Percentiles rank a stretch among this genome's conserved stretches.
These are phyloP conservation scores for Amniataba percoides DNA, from an alignment of 2,797 vertebrate species.

Conservation along the genomic window DNA sequence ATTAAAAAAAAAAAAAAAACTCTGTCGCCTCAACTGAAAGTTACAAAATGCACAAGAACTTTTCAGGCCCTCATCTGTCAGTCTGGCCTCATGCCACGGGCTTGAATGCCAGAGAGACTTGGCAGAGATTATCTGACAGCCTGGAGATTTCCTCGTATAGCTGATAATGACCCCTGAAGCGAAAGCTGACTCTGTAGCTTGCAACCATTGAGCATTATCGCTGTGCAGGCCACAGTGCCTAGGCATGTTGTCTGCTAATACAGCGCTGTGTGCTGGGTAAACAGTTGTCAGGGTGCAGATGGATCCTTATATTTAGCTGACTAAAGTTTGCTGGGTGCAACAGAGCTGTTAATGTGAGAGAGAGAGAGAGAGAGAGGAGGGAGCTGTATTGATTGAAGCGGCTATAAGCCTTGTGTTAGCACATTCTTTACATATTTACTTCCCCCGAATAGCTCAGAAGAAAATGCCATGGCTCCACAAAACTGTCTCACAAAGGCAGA, in stretches of 20 bases:
- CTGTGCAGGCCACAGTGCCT: constrained; percentile 38
- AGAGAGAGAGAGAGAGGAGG: constrained; percentile 3
- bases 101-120: constrained; percentile 47
- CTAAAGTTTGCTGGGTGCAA: constrained; percentile 28
- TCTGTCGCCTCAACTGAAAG: neutral
- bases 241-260: constrained; percentile 52
- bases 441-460: constrained; percentile 23
- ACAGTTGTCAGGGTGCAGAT: constrained; percentile 55
- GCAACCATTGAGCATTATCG: constrained; percentile 45
- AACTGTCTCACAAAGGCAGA: constrained; percentile 17
- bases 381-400: constrained; percentile 17
- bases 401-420: neutral
- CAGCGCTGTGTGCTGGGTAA: constrained; percentile 28
- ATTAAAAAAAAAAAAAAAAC: neutral
- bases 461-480: constrained; percentile 12
- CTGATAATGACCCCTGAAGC: constrained; percentile 53
- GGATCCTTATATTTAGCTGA: constrained; percentile 48
- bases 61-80: constrained; percentile 7
- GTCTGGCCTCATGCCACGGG: constrained; percentile 35
- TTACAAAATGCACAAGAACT: neutral
- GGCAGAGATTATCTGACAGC: constrained; percentile 54
- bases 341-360: constrained; percentile 42
- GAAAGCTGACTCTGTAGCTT: constrained; percentile 34
- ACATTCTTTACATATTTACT: constrained; percentile 48
- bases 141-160: constrained; percentile 48